Conservation (phyloP, 1,140 invertebrate genomes). For the Mylabris phalerata region DNA sequence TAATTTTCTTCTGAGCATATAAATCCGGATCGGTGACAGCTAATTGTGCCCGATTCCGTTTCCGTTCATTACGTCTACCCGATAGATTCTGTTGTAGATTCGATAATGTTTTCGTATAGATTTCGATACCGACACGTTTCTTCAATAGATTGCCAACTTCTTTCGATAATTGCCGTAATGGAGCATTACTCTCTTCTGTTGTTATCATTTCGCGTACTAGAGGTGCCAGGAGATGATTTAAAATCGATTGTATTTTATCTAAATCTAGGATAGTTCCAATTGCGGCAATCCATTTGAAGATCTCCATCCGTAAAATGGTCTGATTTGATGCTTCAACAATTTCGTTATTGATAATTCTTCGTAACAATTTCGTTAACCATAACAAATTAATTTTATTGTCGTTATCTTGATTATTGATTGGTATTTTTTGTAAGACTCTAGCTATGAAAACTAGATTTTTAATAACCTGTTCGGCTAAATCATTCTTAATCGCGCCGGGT, state of each 20-base stretch:
- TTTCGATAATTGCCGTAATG: slow-evolving; percentile 53
- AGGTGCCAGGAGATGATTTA: slow-evolving; percentile 55
- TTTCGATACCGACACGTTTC: slow-evolving; percentile 55
- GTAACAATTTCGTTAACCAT: slow-evolving; percentile 64
- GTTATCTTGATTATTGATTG: slow-evolving; percentile 26
- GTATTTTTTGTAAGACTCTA: slow-evolving; percentile 51
- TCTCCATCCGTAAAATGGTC: slow-evolving; percentile 55
- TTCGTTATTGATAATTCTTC: slow-evolving; percentile 66
- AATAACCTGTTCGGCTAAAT: slow-evolving; percentile 61
- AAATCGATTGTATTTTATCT: slow-evolving; percentile 46
- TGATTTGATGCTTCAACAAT: slow-evolving; percentile 52
- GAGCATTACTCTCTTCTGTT: slow-evolving; percentile 48
- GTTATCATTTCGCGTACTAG: slow-evolving; percentile 62
- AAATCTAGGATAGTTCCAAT: slow-evolving; percentile 51
- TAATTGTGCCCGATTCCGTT: slow-evolving; percentile 56
- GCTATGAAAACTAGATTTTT: slow-evolving; percentile 68
- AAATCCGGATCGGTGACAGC: slow-evolving; percentile 68
- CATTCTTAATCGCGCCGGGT: slow-evolving; percentile 48
- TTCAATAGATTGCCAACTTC: slow-evolving; percentile 61
- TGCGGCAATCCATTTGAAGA: slow-evolving; percentile 69
- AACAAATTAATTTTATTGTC: slow-evolving; percentile 44
- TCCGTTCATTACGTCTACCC: slow-evolving; percentile 57
- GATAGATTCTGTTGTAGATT: slow-evolving; percentile 52
- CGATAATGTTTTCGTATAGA: slow-evolving; percentile 54
- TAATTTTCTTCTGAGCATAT: slow-evolving; percentile 69